phyloP scores from a whole-genome alignment of 1,140 invertebrate genomes.

The Platyscapa corneri region DNA sequence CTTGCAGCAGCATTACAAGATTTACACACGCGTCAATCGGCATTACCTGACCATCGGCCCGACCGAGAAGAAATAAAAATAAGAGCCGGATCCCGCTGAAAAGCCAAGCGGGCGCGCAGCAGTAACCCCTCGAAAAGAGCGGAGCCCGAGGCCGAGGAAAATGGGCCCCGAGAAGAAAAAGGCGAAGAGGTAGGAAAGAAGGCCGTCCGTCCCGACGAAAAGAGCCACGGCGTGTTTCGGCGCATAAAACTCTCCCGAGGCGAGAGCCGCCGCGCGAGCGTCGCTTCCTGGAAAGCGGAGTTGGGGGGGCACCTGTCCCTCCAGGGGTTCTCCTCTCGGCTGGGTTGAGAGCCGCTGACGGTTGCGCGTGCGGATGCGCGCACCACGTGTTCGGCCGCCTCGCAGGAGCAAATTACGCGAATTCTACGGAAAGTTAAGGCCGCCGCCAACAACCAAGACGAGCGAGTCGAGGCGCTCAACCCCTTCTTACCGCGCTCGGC shows the following conservation, averaged over 20 bases:
- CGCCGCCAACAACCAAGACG: too few species aligned
- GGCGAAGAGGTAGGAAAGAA: too few species aligned
- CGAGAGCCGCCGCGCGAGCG: slow-evolving; percentile 46
- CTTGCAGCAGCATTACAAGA: not conserved
- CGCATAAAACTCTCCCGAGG: not conserved
- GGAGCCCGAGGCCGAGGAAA: not conserved
- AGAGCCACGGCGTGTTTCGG: not conserved
- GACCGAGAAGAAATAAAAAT: not conserved
- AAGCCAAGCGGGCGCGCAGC: not conserved
- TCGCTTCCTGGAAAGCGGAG: slow-evolving; percentile 72
- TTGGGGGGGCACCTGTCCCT: slow-evolving; percentile 70
- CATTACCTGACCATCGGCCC: too few species aligned
- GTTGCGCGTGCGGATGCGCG: slow-evolving; percentile 5
- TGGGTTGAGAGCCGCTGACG: slow-evolving; percentile 8
- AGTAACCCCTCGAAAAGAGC: not conserved
- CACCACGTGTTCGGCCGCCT: slow-evolving; percentile 31
- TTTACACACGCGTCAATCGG: not conserved
- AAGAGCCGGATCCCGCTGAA: not conserved
- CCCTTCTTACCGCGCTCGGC: not conserved
- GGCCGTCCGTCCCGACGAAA: not conserved
- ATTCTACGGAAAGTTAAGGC: not conserved
- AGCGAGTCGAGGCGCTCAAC: not conserved
- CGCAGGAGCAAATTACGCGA: not conserved
- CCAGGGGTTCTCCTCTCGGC: slow-evolving; percentile 61
- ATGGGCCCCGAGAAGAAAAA: not conserved